These are phyloP conservation scores for Atopsyche davidsoni DNA, from an alignment of 1,140 invertebrate species.

Conservation along the genomic window DNA sequence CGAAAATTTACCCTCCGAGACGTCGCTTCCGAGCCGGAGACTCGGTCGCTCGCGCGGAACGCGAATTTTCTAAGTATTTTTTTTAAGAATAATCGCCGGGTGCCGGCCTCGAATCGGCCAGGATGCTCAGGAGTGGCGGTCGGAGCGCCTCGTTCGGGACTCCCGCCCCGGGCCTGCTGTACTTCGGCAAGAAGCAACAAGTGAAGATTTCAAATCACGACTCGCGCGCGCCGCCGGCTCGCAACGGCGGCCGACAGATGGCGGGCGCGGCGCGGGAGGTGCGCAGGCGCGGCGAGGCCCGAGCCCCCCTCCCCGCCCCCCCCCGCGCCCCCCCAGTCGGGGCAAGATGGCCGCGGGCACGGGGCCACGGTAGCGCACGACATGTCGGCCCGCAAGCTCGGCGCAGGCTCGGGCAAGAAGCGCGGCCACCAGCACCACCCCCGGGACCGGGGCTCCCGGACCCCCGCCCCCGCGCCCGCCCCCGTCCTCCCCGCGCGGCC, in stretches of 20 bases:
- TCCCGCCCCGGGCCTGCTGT: slow-evolving; percentile 7
- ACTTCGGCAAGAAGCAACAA: slow-evolving; percentile 11
- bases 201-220: slow-evolving; percentile 18
- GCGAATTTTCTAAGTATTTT: background rate
- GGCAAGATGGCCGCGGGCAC: slow-evolving; percentile 35
- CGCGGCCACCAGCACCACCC: slow-evolving; percentile 73
- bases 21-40: background rate
- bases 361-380: slow-evolving; percentile 13
- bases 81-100: slow-evolving; percentile 7
- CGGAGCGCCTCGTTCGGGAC: slow-evolving; percentile 9
- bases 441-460: slow-evolving; percentile 40
- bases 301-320: slow-evolving; percentile 15
- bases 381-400: slow-evolving; percentile 21
- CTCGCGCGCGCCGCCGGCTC: slow-evolving; percentile 21
- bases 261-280: slow-evolving; percentile 13
- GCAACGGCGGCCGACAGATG: slow-evolving; percentile 16
- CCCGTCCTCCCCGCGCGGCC: slow-evolving; percentile 52
- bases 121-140: slow-evolving; percentile 13
- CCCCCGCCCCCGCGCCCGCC: slow-evolving; percentile 43
- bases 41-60: background rate
- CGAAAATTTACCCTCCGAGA: slow-evolving; percentile 3
- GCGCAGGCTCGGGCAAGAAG: slow-evolving; percentile 37
- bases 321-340: slow-evolving; percentile 17
- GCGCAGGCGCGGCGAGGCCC: slow-evolving; percentile 19
- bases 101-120: slow-evolving; percentile 6